A percentile compares a stretch with the other conserved stretches of the same genome.
These are phyloP conservation scores for Parus major DNA, from an alignment of 2,113 vertebrate species.

Conservation along the genomic window DNA sequence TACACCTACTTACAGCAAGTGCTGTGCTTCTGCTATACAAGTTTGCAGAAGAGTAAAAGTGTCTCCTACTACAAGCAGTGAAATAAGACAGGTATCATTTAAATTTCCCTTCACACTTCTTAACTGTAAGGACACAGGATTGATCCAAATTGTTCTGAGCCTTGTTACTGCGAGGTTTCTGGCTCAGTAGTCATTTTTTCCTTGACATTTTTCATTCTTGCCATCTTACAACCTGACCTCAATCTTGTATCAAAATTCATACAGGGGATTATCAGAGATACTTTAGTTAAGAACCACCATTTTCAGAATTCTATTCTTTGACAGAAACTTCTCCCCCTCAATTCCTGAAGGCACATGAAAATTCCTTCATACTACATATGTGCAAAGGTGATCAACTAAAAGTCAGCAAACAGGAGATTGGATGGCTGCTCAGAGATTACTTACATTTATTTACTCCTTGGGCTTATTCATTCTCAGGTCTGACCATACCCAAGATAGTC, in stretches of 20 bases:
- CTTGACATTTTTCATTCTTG: neutral
- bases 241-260: neutral
- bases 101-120: neutral
- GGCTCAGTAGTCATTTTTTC: neutral
- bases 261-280: neutral
- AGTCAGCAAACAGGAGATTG: neutral
- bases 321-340: neutral
- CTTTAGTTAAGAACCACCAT: neutral
- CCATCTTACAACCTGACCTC: neutral
- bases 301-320: neutral
- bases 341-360: neutral
- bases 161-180: neutral
- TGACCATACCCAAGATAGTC: neutral
- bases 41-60: neutral
- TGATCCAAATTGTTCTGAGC: neutral
- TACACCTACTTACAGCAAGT: neutral
- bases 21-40: neutral
- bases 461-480: neutral
- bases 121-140: neutral
- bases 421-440: neutral
- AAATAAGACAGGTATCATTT: neutral
- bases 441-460: neutral
- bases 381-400: neutral
- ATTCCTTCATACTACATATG: neutral
- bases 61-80: neutral